Base-by-base conservation (phyloP, 2,797 vertebrate genomes). In the Avahi laniger region DNA sequence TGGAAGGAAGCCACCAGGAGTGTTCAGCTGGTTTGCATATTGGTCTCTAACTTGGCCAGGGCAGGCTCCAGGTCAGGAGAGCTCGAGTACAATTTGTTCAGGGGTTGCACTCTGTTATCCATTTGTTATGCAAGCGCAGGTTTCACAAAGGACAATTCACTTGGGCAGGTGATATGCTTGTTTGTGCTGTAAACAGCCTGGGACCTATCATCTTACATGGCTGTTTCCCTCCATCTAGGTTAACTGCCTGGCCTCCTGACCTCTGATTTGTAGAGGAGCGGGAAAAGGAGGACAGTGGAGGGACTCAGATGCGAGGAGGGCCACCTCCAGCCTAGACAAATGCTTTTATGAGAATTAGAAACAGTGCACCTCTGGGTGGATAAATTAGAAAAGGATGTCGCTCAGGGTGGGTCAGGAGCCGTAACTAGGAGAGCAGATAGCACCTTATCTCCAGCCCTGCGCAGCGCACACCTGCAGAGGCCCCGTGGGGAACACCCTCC, bases 121-220 rank as follows among this genome's bases (percentile, higher is more conserved):
- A 28, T 81, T 80, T 57, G 78, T 88, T 96, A 67, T 18, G 4
- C 20, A 90, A 82, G 94, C 50, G 30, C 81, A 83, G 89, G 57
- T 41, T 92, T 87, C 61, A 59, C 61, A 59, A 83, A 82, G 79
- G 86, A 83, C 57, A 63, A 13, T 52, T 95, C 73, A 72, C 38
- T 59, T 33, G 79, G 28, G 69, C 38, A 80, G 86, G 73, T 80
- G 92, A 75, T 43, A 65, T 0, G 13, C 69, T 92, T 76, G 70
- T 84, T 81, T 93, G 65, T 48, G 67, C 5, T 65, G 26, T 75
- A 61, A 97, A 87, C 48, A 89, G 73, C 26, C 76, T 52, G 79
- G 38, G 54, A 48, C 54, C 69, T 80, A 52, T 76, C 81, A 59
- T 61, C 79, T 91, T 50, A 43, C 65, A 14, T 0, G 10, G 11